These are phyloP conservation scores for Turritopsis rubra DNA, from an alignment of 30 jellyfish, hydroid and myxozoan genomes.

Conservation along the genomic window DNA sequence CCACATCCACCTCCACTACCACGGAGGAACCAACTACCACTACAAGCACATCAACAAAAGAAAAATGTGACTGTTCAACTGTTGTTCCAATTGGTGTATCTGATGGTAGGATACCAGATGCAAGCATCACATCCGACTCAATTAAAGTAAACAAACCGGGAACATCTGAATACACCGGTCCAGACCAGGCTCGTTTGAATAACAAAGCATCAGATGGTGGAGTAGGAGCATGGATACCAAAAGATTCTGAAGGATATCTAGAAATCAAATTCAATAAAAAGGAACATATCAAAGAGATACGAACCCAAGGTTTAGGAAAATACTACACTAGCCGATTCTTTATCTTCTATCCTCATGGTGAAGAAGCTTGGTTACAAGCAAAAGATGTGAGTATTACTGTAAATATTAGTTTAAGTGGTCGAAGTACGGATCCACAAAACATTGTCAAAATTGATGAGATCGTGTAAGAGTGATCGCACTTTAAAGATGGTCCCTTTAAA, in stretches of 20 bases:
- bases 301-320: conserved; percentile 12
- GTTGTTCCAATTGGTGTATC: conserved; percentile 18
- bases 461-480: neutral
- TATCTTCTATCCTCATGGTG: neutral
- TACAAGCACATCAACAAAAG: conserved; percentile 9
- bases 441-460: too few relatives aligned
- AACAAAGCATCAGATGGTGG: conserved; percentile 8
- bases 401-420: neutral
- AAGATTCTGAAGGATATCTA: conserved; percentile 17
- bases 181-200: conserved; percentile 22
- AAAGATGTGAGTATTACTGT: conserved; percentile 1
- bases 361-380: neutral
- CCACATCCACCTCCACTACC: neutral
- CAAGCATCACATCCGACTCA: neutral
- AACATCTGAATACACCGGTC: conserved; percentile 23
- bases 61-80: conserved; percentile 13
- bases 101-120: conserved; percentile 10
- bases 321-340: neutral
- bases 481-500: neutral
- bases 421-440: neutral
- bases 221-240: conserved; percentile 22
- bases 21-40: neutral
- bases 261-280: conserved; percentile 5
- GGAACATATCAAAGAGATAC: conserved; percentile 3
- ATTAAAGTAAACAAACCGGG: conserved; percentile 2